Evolutionary conservation across 2,797 vertebrate species (phyloP).

Genomic region (Pyrocephalus nanus): DNA sequence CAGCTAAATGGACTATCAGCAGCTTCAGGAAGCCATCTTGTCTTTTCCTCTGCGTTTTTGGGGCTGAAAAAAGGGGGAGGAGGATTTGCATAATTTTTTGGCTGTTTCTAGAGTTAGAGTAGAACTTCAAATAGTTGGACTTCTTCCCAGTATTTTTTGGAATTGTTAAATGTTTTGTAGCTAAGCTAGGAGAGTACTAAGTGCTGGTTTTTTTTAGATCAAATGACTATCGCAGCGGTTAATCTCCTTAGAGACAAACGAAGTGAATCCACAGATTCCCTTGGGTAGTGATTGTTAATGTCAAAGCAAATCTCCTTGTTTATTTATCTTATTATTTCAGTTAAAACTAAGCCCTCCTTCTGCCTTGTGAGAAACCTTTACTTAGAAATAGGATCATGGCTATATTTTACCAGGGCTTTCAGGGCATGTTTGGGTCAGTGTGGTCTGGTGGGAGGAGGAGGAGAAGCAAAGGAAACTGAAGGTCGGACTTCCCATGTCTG

Average conservation of each 20-base stretch:
- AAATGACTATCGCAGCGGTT: constrained; percentile 38
- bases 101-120: constrained; percentile 13
- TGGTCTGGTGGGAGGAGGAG: neutral
- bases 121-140: constrained; percentile 41
- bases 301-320: constrained; percentile 53
- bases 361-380: constrained; percentile 11
- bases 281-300: constrained; percentile 30
- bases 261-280: constrained; percentile 38
- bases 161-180: constrained; percentile 51
- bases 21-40: neutral
- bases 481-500: neutral
- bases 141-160: constrained; percentile 21
- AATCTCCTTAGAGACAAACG: constrained; percentile 47
- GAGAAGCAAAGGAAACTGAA: neutral
- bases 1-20: neutral
- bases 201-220: neutral
- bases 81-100: constrained; percentile 37
- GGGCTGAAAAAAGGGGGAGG: neutral
- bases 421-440: neutral
- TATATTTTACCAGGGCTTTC: constrained; percentile 44
- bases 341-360: constrained; percentile 16
- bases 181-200: neutral
- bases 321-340: constrained; percentile 53
- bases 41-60: neutral
- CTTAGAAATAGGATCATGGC: neutral